Conservation (phyloP, 2,797 vertebrate species). For the Fundulus diaphanus region DNA sequence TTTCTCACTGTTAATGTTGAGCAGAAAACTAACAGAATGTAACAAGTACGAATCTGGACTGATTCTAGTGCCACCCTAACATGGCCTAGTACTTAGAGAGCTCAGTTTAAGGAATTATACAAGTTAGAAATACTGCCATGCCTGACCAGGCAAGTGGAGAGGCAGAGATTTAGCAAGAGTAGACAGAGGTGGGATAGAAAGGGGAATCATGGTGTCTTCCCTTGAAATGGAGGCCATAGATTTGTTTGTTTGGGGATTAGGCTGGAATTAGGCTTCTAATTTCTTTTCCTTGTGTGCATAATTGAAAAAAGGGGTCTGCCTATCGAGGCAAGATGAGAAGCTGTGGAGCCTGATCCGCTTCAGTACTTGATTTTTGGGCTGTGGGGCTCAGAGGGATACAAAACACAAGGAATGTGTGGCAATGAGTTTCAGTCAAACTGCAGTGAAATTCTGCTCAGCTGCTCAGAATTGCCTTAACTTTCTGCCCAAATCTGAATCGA, state of each 20-base stretch:
- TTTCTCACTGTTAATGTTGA: slow-evolving; percentile 32
- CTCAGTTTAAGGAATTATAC: slow-evolving; percentile 56
- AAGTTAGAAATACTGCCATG: slow-evolving; percentile 43
- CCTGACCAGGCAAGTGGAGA: slow-evolving; percentile 39
- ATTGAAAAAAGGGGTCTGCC: slow-evolving; percentile 78
- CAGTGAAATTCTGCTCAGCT: slow-evolving; percentile 45
- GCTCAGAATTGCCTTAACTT: slow-evolving; percentile 15
- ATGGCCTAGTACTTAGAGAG: slow-evolving; percentile 29
- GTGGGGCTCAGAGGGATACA: slow-evolving; percentile 21
- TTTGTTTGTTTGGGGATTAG: slow-evolving; percentile 81
- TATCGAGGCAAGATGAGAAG: slow-evolving; percentile 55
- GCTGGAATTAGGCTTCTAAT: slow-evolving; percentile 74
- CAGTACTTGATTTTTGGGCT: slow-evolving; percentile 24
- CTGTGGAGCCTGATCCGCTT: slow-evolving; percentile 33
- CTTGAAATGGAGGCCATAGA: slow-evolving; percentile 72
- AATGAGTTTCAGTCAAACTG: slow-evolving; percentile 47
- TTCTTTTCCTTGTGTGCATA: slow-evolving; percentile 73
- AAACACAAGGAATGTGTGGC: slow-evolving; percentile 52
- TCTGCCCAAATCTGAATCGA: slow-evolving; percentile 29
- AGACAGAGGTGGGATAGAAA: slow-evolving; percentile 30
- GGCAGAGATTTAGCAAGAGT: slow-evolving; percentile 45
- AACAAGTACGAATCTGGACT: slow-evolving; percentile 24
- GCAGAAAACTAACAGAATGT: slow-evolving; percentile 15
- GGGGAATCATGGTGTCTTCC: slow-evolving; percentile 36
- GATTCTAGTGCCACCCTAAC: slow-evolving; percentile 50